Evolutionary conservation across 2,113 vertebrate genomes (phyloP).

Genomic region (Myiagra hebetior): DNA sequence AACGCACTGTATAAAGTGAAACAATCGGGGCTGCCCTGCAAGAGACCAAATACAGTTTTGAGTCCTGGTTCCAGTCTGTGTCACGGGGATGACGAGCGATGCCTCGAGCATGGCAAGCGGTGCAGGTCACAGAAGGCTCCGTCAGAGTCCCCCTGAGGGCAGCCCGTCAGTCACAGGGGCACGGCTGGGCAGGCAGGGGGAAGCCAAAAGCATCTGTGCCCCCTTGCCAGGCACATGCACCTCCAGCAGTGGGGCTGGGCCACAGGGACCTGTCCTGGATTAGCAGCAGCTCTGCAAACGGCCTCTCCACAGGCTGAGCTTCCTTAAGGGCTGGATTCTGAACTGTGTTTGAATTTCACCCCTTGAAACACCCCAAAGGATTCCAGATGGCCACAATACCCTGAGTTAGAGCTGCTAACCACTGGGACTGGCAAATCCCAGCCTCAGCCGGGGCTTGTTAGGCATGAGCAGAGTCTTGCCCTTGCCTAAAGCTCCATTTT

Average conservation of each 20-base stretch:
- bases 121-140: not conserved
- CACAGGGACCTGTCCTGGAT: not conserved
- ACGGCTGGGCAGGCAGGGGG: not conserved
- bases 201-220: conserved; percentile 5
- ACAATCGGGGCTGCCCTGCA: conserved; percentile 57
- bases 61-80: not conserved
- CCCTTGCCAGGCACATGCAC: not conserved
- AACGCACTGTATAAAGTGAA: conserved; percentile 68
- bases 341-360: not conserved
- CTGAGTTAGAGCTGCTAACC: not conserved
- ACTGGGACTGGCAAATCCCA: not conserved
- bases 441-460: not conserved
- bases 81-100: not conserved
- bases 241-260: not conserved
- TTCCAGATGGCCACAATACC: rapidly evolving
- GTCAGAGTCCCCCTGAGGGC: not conserved
- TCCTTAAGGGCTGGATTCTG: not conserved
- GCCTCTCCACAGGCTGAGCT: not conserved
- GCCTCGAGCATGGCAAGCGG: not conserved
- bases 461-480: not conserved
- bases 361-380: not conserved
- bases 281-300: not conserved
- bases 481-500: not conserved
- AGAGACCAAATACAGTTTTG: conserved; percentile 50
- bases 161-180: not conserved